A percentile compares a stretch with the other conserved stretches of the same genome.
Conservation (phyloP, 2,888 invertebrate genomes). For the Ectemnius continuus region DNA sequence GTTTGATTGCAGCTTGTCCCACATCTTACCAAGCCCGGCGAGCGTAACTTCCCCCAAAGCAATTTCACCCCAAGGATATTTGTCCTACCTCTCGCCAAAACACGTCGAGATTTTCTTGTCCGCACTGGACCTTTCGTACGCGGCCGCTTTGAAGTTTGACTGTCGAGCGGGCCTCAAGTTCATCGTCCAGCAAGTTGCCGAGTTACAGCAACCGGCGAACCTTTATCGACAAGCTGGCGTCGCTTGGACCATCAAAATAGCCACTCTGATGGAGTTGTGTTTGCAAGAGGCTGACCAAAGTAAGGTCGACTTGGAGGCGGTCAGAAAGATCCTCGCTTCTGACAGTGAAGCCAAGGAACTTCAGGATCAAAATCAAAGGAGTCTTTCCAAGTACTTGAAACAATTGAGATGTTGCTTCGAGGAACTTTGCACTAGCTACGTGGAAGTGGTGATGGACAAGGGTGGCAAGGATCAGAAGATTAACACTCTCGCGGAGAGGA, state of each 20-base stretch:
- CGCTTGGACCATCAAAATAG: constrained; percentile 93
- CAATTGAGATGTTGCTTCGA: constrained; percentile 77
- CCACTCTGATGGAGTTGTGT: constrained; percentile 91
- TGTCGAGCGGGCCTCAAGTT: constrained; percentile 95
- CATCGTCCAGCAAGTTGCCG: constrained; percentile 94
- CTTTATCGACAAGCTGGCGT: constrained; percentile 95
- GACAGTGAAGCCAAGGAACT: constrained; percentile 34
- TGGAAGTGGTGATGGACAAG: constrained; percentile 79
- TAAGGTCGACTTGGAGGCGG: constrained; percentile 67
- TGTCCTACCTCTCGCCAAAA: constrained; percentile 79
- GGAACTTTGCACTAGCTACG: constrained; percentile 79
- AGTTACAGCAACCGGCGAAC: constrained; percentile 91
- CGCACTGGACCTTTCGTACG: constrained; percentile 90
- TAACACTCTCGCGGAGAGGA: constrained; percentile 78
- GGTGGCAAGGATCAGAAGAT: constrained; percentile 77
- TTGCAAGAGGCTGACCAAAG: constrained; percentile 82
- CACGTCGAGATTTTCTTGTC: constrained; percentile 86
- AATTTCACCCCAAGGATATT: constrained; percentile 63
- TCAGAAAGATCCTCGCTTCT: constrained; percentile 61
- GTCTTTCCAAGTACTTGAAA: constrained; percentile 65
- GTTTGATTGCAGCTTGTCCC: constrained; percentile 74
- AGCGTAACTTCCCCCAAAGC: constrained; percentile 59
- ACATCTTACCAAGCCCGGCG: constrained; percentile 74
- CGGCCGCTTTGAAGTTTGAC: constrained; percentile 92
- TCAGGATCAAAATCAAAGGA: constrained; percentile 48